Evolutionary conservation across 35 echinoderm and acorn worm genomes (phyloP).

Genomic region (Holothuria glaberrima): DNA sequence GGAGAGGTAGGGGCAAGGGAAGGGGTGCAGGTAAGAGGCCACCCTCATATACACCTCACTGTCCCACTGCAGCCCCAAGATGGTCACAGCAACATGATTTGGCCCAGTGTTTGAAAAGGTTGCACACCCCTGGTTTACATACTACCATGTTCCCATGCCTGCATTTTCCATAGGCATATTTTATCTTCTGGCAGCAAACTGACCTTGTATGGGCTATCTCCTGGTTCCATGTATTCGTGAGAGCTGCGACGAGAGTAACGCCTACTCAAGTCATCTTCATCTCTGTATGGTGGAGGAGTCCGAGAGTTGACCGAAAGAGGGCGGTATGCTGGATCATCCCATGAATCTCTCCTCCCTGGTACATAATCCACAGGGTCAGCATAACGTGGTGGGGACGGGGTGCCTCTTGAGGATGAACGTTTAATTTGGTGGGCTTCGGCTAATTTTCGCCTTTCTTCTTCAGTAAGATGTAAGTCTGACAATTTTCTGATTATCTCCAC

Average conservation of each 20-base stretch:
- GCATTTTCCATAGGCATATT: too few species aligned
- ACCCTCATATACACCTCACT: too few species aligned
- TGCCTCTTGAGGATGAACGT: slow-evolving; percentile 4
- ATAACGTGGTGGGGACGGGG: slow-evolving; percentile 73
- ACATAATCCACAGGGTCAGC: slow-evolving; percentile 69
- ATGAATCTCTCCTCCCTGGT: slow-evolving; percentile 60
- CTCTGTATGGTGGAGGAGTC: slow-evolving; percentile 46
- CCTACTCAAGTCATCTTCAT: background rate
- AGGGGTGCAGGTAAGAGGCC: too few species aligned
- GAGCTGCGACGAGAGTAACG: slow-evolving; percentile 31
- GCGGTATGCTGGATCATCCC: slow-evolving; percentile 82
- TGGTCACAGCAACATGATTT: too few species aligned
- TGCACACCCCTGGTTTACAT: too few species aligned
- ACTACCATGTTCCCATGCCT: too few species aligned
- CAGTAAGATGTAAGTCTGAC: slow-evolving; percentile 38
- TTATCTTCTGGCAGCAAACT: background rate
- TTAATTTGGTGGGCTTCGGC: slow-evolving; percentile 11
- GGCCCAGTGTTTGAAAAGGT: too few species aligned
- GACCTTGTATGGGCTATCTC: slow-evolving; percentile 41
- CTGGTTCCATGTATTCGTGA: slow-evolving; percentile 60
- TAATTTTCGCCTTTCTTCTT: slow-evolving; percentile 51
- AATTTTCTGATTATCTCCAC: slow-evolving; percentile 71
- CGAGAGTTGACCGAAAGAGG: slow-evolving; percentile 6
- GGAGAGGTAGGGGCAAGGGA: too few species aligned
- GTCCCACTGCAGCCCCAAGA: too few species aligned